These are phyloP conservation scores for Pandion haliaetus DNA, from an alignment of 2,113 vertebrate genomes.

Conservation along the genomic window DNA sequence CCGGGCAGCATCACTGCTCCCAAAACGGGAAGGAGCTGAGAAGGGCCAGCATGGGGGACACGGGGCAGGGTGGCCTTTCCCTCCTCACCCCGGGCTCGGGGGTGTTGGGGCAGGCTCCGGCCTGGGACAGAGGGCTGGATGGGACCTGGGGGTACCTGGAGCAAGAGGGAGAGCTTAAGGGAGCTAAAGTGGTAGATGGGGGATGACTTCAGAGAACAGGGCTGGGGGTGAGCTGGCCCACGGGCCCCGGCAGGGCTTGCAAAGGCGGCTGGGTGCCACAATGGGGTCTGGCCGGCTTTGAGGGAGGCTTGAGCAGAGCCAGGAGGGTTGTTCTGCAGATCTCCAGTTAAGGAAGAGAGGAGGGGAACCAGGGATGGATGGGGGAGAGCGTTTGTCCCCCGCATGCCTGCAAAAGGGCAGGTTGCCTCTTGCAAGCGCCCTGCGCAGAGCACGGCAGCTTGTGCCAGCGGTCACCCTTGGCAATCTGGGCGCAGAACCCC, in stretches of 20 bases:
- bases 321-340: not conserved
- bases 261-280: not conserved
- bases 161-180: not conserved
- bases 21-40: not conserved
- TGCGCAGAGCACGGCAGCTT: not conserved
- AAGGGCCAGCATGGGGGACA: not conserved
- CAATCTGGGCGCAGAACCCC: not conserved
- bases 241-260: not conserved
- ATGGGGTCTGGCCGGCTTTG: not conserved
- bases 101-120: not conserved
- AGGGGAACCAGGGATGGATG: not conserved
- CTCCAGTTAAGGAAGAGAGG: not conserved
- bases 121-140: not conserved
- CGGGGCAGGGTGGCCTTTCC: not conserved
- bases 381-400: not conserved
- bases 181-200: not conserved
- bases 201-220: not conserved
- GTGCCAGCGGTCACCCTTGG: not conserved
- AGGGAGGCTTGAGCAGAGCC: not conserved
- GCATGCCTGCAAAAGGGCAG: accelerated
- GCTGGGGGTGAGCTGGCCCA: not conserved
- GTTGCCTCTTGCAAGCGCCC: not conserved
- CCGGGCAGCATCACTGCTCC: not conserved
- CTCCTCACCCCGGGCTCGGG: not conserved
- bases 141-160: not conserved